Base-by-base conservation (phyloP, 1,140 invertebrate genomes). In the Bombyx mandarina region DNA sequence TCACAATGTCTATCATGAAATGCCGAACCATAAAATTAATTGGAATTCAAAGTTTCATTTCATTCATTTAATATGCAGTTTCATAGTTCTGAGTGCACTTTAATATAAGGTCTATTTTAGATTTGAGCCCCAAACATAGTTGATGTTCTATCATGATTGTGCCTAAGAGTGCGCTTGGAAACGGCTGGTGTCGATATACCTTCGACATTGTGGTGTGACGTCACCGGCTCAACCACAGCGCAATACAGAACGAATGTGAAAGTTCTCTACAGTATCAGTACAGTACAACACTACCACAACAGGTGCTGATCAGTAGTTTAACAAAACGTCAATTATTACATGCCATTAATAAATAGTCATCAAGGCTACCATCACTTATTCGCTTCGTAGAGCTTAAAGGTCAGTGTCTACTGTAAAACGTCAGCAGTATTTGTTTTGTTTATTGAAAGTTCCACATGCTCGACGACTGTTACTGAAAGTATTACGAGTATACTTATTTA, bases 231-330 rank as follows among this genome's bases (percentile, higher is more conserved):
- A 67, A 66, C 68, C 73, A 67, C 79, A 76, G 69, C 78, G 74
- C 78, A 79, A 81, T 75, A 66, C 65, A 55, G 59, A 74, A 69
- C 74, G 76, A 84, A 84, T 84, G 83, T 86, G 83, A 86, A 86
- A 86, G 83, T 86, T 82, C 73, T 71, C 65, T 65, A 71, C 67
- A 73, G 72, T 67, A 69, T 64, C 71, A 79, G 70, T 70, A 67
- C 73, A 62, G 72, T 71, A 64, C 65, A 66, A 61, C 66, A 62
- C 73, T 71, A 64, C 65, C 67, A 61, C 66, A 73, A 61, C 73
- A 76, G 77, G 70, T 82, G 71, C 70, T 73, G 75, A 77, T 70
- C 69, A 71, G 74, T 80, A 74, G 66, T 69, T 74, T 69, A 64
- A 61, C 63, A 60, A 62, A 68, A 63, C 53, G 61, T 56, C 52